Conservation (phyloP, 1,140 invertebrate species). For the Brachionus angularis region DNA sequence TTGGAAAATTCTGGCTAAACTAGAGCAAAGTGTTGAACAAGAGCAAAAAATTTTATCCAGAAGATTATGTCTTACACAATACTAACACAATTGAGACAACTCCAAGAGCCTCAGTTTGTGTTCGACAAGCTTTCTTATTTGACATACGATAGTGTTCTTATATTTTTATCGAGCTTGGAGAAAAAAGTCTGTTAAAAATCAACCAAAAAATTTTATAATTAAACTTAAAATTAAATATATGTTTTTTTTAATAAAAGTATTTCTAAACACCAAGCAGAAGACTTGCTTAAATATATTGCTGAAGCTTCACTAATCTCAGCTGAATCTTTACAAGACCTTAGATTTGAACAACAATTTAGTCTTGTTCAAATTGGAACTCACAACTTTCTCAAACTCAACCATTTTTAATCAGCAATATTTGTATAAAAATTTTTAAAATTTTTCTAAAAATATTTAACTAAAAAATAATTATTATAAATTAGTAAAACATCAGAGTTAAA, state of each 20-base stretch:
- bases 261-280: neutral
- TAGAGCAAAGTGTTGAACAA: neutral
- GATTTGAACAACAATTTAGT: neutral
- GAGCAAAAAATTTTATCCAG: slow-evolving; percentile 17
- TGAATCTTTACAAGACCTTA: neutral
- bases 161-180: slow-evolving; percentile 10
- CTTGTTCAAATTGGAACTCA: neutral
- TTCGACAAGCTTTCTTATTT: neutral
- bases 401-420: slow-evolving; percentile 2
- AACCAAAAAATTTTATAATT: no score
- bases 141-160: neutral
- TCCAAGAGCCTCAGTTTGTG: neutral
- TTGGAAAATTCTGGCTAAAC: neutral
- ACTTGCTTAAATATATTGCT: slow-evolving; percentile 4
- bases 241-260: neutral
- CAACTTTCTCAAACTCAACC: neutral
- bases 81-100: no score
- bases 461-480: neutral
- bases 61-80: slow-evolving; percentile 4
- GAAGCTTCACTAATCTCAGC: neutral
- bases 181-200: no score
- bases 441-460: neutral
- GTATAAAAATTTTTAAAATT: neutral
- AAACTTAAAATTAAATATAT: no score
- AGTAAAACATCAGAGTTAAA: slow-evolving; percentile 25